Evolutionary conservation across 2,113 vertebrate species (phyloP).

Genomic region (Brachypodius melanocephalos): DNA sequence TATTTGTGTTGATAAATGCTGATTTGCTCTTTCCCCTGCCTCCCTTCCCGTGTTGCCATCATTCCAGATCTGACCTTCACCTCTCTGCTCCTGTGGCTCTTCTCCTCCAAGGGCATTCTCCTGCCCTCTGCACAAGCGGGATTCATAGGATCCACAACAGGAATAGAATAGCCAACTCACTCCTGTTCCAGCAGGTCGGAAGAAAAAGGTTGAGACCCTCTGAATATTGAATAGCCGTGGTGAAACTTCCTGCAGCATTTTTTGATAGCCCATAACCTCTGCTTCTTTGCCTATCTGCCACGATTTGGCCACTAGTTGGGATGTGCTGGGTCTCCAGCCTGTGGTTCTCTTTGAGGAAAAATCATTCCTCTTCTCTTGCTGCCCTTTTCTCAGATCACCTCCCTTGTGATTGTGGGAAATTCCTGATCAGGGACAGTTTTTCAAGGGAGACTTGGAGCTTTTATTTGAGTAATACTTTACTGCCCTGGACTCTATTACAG

Average conservation of each 20-base stretch:
- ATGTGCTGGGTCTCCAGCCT: not conserved
- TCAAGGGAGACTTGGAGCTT: conserved; percentile 5
- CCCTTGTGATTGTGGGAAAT: not conserved
- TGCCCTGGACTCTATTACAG: not conserved
- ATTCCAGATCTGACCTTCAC: not conserved
- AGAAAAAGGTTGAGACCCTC: not conserved
- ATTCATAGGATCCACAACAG: not conserved
- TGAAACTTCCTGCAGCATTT: not conserved
- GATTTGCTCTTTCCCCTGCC: not conserved
- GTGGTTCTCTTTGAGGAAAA: not conserved
- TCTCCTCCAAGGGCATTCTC: not conserved
- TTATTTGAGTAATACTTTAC: conserved; percentile 26
- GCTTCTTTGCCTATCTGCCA: not conserved
- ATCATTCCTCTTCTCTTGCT: not conserved
- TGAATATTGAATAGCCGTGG: not conserved
- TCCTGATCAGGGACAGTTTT: not conserved
- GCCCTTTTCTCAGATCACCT: not conserved
- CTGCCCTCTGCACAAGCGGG: not conserved
- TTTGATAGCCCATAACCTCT: not conserved
- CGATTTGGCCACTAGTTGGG: not conserved
- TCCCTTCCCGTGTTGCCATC: not conserved
- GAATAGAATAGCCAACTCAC: not conserved
- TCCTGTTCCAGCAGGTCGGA: not conserved
- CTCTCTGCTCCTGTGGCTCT: not conserved
- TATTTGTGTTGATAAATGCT: not conserved